phyloP scores from a whole-genome alignment of 37 sponge, comb jelly and placozoan genomes.

The Hormiphora californensis region DNA sequence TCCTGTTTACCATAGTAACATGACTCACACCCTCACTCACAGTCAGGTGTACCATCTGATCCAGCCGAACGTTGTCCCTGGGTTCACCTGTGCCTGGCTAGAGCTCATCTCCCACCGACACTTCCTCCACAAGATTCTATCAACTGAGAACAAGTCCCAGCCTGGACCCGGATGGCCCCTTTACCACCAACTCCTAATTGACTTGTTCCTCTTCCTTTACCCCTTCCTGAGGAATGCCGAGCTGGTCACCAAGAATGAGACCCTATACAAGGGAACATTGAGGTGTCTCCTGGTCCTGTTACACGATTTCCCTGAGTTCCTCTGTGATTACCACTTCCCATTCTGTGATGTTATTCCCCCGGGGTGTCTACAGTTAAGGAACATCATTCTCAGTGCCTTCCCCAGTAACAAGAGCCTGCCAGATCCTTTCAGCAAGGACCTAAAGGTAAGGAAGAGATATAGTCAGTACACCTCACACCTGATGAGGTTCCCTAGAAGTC shows the following conservation, averaged over 20 bases:
- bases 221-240: slow-evolving; percentile 98
- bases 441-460: slow-evolving; percentile 67
- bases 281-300: slow-evolving; percentile 92
- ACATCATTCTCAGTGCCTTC: slow-evolving; percentile 96
- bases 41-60: slow-evolving; percentile 84
- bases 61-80: slow-evolving; percentile 80
- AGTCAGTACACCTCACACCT: no score
- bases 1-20: no score
- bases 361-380: slow-evolving; percentile 97
- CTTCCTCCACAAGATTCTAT: slow-evolving; percentile 77
- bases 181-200: slow-evolving; percentile 91
- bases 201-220: slow-evolving; percentile 89
- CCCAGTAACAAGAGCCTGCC: slow-evolving; percentile 98
- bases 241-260: slow-evolving; percentile 80
- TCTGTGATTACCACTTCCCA: slow-evolving; percentile 97
- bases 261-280: slow-evolving; percentile 95
- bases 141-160: slow-evolving; percentile 70
- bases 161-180: slow-evolving; percentile 86
- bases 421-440: slow-evolving; percentile 97
- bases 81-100: slow-evolving; percentile 97
- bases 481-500: no score
- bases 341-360: slow-evolving; percentile 99
- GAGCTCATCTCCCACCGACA: slow-evolving; percentile 92
- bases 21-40: not conserved
- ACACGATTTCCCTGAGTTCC: slow-evolving; percentile 99